Conservation (phyloP, 2,113 vertebrate genomes). For the Nothoprocta perdicaria region DNA sequence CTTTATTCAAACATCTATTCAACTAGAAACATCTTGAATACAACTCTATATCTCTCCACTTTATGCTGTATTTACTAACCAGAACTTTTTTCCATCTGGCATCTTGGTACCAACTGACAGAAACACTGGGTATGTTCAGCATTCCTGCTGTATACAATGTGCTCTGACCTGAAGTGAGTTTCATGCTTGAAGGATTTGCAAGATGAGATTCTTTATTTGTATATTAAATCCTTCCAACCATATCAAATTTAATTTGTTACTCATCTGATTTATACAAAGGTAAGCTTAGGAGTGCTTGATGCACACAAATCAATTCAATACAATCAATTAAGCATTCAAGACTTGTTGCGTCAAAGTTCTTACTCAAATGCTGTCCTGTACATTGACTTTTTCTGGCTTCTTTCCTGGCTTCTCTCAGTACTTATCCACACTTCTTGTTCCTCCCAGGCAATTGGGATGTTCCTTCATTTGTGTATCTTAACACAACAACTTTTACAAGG, state of each 20-base stretch:
- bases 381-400: neutral
- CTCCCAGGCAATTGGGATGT: neutral
- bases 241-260: neutral
- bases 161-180: neutral
- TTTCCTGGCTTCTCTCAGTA: neutral
- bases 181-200: neutral
- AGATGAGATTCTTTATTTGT: neutral
- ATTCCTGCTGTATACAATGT: neutral
- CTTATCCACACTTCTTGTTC: neutral
- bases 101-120: neutral
- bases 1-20: neutral
- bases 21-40: neutral
- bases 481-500: neutral
- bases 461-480: neutral
- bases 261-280: neutral
- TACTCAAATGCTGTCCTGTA: neutral
- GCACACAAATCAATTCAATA: neutral
- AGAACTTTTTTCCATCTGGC: neutral
- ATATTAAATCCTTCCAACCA: neutral
- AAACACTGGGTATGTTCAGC: neutral
- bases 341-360: neutral
- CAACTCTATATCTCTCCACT: neutral
- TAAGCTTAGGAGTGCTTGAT: neutral
- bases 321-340: neutral
- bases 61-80: accelerated